phyloP scores from a whole-genome alignment of 2,888 invertebrate genomes.

The Diaperis boleti region DNA sequence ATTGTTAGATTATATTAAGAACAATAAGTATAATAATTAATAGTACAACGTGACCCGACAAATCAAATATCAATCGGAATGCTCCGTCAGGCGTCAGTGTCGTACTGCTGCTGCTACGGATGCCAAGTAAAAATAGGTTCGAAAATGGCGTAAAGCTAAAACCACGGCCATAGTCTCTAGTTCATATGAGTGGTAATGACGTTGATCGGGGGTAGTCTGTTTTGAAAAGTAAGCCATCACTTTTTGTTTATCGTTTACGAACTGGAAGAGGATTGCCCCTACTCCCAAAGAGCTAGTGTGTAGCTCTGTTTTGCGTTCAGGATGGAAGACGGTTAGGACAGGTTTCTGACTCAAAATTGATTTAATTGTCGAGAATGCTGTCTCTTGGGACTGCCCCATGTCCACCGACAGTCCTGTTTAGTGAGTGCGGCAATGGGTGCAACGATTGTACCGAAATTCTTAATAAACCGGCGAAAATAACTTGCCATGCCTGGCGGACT shows the following conservation, averaged over 20 bases:
- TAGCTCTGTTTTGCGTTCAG: constrained; percentile 41
- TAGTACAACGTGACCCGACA: too few relatives aligned
- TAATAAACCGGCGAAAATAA: constrained; percentile 54
- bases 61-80: too few relatives aligned
- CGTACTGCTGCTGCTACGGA: too few relatives aligned
- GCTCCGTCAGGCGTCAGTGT: too few relatives aligned
- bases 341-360: constrained; percentile 40
- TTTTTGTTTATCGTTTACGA: background rate
- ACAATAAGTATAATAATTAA: too few relatives aligned
- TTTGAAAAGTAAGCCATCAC: constrained; percentile 1
- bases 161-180: constrained; percentile 13
- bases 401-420: constrained; percentile 43
- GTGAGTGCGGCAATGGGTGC: constrained; percentile 46
- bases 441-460: constrained; percentile 46
- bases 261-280: constrained; percentile 49
- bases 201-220: constrained; percentile 1
- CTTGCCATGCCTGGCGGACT: constrained; percentile 46
- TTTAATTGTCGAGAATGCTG: constrained; percentile 47
- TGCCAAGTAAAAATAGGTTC: constrained; percentile 7
- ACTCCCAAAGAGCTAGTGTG: constrained; percentile 46
- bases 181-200: constrained; percentile 9
- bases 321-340: constrained; percentile 43
- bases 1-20: too few relatives aligned
- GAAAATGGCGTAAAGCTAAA: background rate
- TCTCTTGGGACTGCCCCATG: constrained; percentile 44